Base-by-base conservation (phyloP, 2,888 invertebrate species). In the Malachius bipustulatus region DNA sequence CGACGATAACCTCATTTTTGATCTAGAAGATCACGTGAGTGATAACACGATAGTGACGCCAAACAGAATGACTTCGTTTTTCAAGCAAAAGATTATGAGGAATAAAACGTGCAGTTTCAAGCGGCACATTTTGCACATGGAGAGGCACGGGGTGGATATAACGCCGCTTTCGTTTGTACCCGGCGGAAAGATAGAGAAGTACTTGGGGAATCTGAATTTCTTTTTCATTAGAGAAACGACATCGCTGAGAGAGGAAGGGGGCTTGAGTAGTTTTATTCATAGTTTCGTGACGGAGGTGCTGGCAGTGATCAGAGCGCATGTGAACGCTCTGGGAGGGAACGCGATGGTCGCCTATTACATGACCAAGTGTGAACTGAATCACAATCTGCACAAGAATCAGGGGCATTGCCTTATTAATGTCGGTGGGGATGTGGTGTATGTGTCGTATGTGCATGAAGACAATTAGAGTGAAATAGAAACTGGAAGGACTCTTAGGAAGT, bases 321-420 rank as follows among this genome's bases (percentile, higher is more conserved):
- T 96, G 15, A 78, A 83, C 0, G 87, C 93, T 1, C 64, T 96
- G 16, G 93, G 94, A 14, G 96, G 96, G 3, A 94, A 96, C 63
- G 91, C 93, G 1, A 79, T 97, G 69, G 84, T 93, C 0, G 85
- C 91, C 1, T 94, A 88, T 64, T 89, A 87, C 60, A 78, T 94
- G 73, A 85, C 83, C 6, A 88, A 96, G 62, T 81, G 90, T 47
- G 80, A 90, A 54, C 66, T 97, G 26, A 77, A 87, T 40, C 87
- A 91, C 60, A 93, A 88, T 62, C 83, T 89, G 44, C 91, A 94
- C 59, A 94, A 94, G 64, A 96, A 94, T 66, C 96, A 96, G 91
- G 90, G 89, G 37, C 94, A 96, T 65, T 94, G 93, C 66, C 71
- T 96, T 41, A 80, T 96, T 43, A 93, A 91, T 48, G 87, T 96